phyloP scores from a whole-genome alignment of 2,888 invertebrate genomes.

The Rugalucina vietnamica region DNA sequence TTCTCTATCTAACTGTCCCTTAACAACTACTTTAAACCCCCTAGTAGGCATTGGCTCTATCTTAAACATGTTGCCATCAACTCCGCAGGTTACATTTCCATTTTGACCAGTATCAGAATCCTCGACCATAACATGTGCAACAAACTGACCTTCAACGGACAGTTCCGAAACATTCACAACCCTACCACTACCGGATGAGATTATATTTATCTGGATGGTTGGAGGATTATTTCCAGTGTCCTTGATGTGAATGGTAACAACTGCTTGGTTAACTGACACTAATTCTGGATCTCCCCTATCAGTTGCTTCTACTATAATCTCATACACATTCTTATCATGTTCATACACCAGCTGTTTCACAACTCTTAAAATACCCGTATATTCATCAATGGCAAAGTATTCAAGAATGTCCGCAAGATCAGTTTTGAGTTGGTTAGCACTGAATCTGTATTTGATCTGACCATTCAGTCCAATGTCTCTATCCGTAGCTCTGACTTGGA shows the following conservation, averaged over 20 bases:
- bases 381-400: conserved; percentile 70
- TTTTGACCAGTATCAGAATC: conserved; percentile 80
- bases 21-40: conserved; percentile 83
- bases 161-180: conserved; percentile 74
- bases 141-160: conserved; percentile 73
- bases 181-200: conserved; percentile 59
- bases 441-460: conserved; percentile 78
- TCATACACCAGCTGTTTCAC: conserved; percentile 71
- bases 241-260: conserved; percentile 86
- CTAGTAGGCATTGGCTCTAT: conserved; percentile 71
- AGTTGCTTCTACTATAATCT: conserved; percentile 73
- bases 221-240: conserved; percentile 97
- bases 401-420: conserved; percentile 59
- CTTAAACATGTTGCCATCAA: conserved; percentile 63
- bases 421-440: conserved; percentile 67
- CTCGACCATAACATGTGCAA: conserved; percentile 79
- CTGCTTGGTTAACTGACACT: conserved; percentile 67
- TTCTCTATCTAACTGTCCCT: conserved; percentile 82
- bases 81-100: conserved; percentile 64
- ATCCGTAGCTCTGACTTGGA: conserved; percentile 85
- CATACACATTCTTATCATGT: conserved; percentile 66
- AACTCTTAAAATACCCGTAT: conserved; percentile 73
- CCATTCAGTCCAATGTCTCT: conserved; percentile 72
- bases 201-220: conserved; percentile 83
- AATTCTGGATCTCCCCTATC: conserved; percentile 72